Percentiles rank a stretch among this genome's conserved stretches.
These are phyloP conservation scores for Hyposoter didymator DNA, from an alignment of 2,888 invertebrate genomes.

Conservation along the genomic window DNA sequence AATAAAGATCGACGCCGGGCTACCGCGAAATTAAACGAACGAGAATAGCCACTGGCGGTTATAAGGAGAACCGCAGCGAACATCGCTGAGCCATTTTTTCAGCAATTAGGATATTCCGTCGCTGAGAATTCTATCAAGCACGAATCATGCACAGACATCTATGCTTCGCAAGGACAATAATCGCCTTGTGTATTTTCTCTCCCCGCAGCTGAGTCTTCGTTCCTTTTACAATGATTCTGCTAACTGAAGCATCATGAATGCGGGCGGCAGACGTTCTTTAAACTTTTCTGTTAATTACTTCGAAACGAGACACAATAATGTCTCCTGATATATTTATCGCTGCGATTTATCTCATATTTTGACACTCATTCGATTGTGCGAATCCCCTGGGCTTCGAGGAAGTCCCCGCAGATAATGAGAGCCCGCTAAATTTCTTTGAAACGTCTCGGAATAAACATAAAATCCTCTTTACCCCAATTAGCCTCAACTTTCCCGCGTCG, in stretches of 20 bases:
- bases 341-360: background rate
- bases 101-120: conserved; percentile 36
- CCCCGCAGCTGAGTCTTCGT: conserved; percentile 3
- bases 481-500: background rate
- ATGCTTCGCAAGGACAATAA: conserved; percentile 33
- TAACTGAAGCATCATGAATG: background rate
- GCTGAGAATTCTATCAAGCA: conserved; percentile 18
- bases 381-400: background rate
- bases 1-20: background rate
- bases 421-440: background rate
- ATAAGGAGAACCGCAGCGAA: conserved; percentile 11
- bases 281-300: background rate
- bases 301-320: background rate
- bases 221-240: background rate
- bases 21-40: conserved; percentile 46
- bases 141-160: background rate
- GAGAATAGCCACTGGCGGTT: conserved; percentile 42
- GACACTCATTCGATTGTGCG: background rate
- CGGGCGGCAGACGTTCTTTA: background rate
- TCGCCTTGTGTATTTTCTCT: conserved; percentile 42
- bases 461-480: background rate
- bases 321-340: conserved; percentile 1
- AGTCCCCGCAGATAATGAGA: background rate
- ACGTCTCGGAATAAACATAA: background rate
- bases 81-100: conserved; percentile 40